A percentile compares a stretch with the other conserved stretches of the same genome.
Conservation (phyloP, 2,113 vertebrate genomes). For the Catharus bicknelli region DNA sequence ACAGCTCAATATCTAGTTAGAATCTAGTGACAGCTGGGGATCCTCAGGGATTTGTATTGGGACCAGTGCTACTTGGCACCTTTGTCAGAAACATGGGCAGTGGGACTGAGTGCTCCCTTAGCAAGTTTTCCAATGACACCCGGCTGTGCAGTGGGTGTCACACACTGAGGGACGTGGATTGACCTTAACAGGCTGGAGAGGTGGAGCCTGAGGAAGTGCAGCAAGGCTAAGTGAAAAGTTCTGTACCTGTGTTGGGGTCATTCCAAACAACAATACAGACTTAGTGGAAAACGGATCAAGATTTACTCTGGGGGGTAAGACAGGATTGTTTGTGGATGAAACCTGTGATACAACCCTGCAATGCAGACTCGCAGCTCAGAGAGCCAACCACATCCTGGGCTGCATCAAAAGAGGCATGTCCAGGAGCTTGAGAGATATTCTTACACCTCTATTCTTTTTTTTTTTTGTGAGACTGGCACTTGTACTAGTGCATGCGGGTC, state of each 20-base stretch:
- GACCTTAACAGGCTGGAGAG: background rate
- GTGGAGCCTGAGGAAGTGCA: background rate
- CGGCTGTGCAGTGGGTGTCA: background rate
- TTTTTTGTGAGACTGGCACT: background rate
- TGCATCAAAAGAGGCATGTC: background rate
- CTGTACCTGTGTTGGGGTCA: background rate
- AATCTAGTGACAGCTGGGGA: background rate
- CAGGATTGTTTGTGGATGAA: background rate
- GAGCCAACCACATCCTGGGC: fast-evolving
- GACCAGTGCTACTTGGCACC: background rate
- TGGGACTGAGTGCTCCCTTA: background rate
- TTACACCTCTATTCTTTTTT: background rate
- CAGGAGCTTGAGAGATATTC: background rate
- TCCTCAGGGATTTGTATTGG: background rate
- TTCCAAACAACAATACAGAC: background rate
- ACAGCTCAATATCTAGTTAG: background rate
- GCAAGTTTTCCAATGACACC: background rate
- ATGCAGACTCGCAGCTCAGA: background rate
- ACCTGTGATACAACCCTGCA: background rate
- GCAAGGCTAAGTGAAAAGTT: background rate
- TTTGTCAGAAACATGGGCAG: background rate
- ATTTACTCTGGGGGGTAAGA: background rate
- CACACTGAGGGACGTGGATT: background rate
- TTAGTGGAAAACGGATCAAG: background rate
- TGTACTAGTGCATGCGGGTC: background rate